These are phyloP conservation scores for Propithecus coquereli DNA, from an alignment of 2,113 vertebrate species.

Conservation along the genomic window DNA sequence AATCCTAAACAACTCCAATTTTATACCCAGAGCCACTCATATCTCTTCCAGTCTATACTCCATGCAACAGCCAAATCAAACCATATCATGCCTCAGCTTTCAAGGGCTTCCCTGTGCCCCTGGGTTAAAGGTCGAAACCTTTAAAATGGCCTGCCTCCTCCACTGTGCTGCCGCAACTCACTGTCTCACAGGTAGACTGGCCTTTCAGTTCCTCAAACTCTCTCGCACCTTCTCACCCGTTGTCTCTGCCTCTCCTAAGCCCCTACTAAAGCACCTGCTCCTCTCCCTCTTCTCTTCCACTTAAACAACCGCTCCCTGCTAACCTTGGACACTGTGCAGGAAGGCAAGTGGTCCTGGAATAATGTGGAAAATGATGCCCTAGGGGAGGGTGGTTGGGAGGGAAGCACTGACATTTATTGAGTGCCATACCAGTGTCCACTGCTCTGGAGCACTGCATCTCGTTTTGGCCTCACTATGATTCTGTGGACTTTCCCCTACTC, in stretches of 20 bases:
- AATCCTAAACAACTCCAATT: background rate
- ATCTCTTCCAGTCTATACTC: background rate
- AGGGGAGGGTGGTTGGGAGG: background rate
- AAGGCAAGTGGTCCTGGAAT: background rate
- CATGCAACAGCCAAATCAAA: background rate
- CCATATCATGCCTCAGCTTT: background rate
- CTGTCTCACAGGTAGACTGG: no score
- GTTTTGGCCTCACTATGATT: background rate
- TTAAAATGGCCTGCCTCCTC: background rate
- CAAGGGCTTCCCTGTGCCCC: background rate
- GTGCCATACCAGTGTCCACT: background rate
- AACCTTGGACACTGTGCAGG: background rate
- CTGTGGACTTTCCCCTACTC: background rate
- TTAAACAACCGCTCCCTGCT: background rate
- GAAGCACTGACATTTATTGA: background rate
- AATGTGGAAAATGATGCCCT: background rate
- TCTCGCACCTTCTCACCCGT: background rate
- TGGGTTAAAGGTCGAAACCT: background rate
- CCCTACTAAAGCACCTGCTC: background rate
- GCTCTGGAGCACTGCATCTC: background rate
- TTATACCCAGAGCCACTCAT: background rate
- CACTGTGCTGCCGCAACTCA: no score
- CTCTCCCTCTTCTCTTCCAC: background rate
- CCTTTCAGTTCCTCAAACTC: background rate
- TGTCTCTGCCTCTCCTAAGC: background rate